Evolutionary conservation across 2,888 invertebrate species (phyloP).

Genomic region (Ptychoptera albimana): DNA sequence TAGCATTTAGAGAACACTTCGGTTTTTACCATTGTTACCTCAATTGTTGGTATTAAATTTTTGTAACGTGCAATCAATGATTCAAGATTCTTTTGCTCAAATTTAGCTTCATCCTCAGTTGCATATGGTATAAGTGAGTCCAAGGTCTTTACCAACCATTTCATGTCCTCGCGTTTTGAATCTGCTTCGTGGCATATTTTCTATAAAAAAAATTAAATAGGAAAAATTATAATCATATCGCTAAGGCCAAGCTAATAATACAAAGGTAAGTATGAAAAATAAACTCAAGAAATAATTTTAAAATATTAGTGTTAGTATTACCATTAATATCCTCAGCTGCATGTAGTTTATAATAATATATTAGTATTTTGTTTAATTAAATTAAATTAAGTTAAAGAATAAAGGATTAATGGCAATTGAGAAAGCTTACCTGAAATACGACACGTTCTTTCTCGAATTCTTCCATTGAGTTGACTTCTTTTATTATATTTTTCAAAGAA

Average conservation of each 20-base stretch:
- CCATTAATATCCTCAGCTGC: conserved; percentile 35
- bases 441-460: conserved; percentile 83
- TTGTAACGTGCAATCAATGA: conserved; percentile 75
- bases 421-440: conserved; percentile 62
- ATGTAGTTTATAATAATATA: conserved; percentile 7
- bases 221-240: background rate
- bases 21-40: conserved; percentile 84
- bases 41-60: conserved; percentile 79
- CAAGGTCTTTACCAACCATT: conserved; percentile 83
- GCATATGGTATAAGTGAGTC: conserved; percentile 73
- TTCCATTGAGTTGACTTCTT: conserved; percentile 70
- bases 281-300: too few species aligned
- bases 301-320: conserved; percentile 16
- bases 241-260: background rate
- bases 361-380: background rate
- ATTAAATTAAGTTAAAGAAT: too few species aligned
- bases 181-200: conserved; percentile 83
- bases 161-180: conserved; percentile 81
- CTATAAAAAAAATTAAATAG: conserved; percentile 34
- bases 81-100: conserved; percentile 70
- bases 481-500: conserved; percentile 65
- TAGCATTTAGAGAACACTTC: conserved; percentile 86
- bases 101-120: conserved; percentile 59
- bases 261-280: background rate
- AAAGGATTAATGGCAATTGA: too few species aligned